Base-by-base conservation (phyloP, 2,797 vertebrate species). In the Sebastes hubbsi region DNA sequence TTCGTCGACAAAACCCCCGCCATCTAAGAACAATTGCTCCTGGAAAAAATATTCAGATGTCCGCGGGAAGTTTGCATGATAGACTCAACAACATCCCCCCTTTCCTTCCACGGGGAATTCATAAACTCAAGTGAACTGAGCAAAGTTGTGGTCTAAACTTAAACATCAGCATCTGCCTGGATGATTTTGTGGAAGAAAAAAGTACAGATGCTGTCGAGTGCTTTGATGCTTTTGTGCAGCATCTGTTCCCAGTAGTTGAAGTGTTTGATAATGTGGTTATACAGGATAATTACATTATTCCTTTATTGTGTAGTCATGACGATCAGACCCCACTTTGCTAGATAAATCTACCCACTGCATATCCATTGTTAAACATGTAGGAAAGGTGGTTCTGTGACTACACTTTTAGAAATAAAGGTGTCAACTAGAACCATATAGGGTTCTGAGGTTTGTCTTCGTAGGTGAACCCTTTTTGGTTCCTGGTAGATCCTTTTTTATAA, bases 21-120 rank as follows among this genome's bases (percentile, higher is more conserved):
- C 18, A 69, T 74, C 77, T 6, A 24, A 63, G 62, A 85, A 89
- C 84, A 90, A 86, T 86, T 1, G 58, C 61, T 76, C 18, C 55
- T 14, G 78, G 34, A 69, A 58, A 82, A 82, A 72, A 38, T 24
- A 24, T 24, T 24, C 24, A 24, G n/a, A 64, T 81, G 62, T 91
- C 77, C 1, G 2, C 14, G 3, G 92, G 90, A 93, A 82, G 82
- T 78, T 69, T 52, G 61, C 24, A 5, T 36, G 74, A 87, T 81
- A 73, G 81, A 81, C 81, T 75, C 29, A 42, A 91, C 63, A 58
- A 76, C 82, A 62, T 87, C 88, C 80, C 61, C 42, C 0, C 42
- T 46, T 46, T 0, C 16, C 16, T 73, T 81, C 74, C 58, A 49
- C 20, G 49, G 77, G 85, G 89, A 85, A 81, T 29, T 22, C 55